Percentiles rank a stretch among this genome's conserved stretches.
Conservation (phyloP, 1,140 invertebrate genomes). For the Drosophila quadrilineata region DNA sequence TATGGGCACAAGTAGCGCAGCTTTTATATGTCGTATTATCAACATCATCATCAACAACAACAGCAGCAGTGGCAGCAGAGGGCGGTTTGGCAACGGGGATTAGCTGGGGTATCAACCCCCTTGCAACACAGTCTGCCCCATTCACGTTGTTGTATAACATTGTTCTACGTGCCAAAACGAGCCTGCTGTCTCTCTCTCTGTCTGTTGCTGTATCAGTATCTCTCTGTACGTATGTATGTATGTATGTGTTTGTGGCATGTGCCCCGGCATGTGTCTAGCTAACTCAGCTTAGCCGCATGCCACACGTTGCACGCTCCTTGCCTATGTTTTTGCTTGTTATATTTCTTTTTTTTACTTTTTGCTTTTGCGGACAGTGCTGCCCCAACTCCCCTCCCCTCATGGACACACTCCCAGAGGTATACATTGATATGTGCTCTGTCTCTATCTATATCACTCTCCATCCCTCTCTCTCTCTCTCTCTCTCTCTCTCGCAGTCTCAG, state of each 20-base stretch:
- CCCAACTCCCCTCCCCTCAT: constrained; percentile 24
- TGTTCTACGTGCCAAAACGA: constrained; percentile 42
- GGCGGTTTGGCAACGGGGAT: constrained; percentile 16
- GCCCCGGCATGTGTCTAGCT: constrained; percentile 37
- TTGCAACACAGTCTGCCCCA: too few relatives aligned
- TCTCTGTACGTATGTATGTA: constrained; percentile 26
- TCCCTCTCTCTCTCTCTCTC: too few relatives aligned
- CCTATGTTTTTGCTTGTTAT: constrained; percentile 18
- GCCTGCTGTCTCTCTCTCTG: constrained; percentile 1
- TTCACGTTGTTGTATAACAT: constrained; percentile 41
- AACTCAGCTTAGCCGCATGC: constrained; percentile 4
- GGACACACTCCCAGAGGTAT: constrained; percentile 39
- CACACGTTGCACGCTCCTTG: constrained; percentile 2
- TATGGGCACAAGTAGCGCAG: constrained; percentile 60
- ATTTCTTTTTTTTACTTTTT: constrained; percentile 35
- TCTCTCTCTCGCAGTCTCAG: too few relatives aligned
- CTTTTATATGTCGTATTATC: constrained; percentile 62
- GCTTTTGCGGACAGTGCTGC: constrained; percentile 9
- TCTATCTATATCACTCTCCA: too few relatives aligned
- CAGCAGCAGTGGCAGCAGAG: constrained; percentile 17
- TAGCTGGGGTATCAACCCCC: constrained; percentile 43
- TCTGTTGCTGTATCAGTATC: constrained; percentile 19
- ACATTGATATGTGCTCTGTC: not conserved
- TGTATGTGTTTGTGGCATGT: constrained; percentile 29
- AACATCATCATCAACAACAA: constrained; percentile 56